Base-by-base conservation (phyloP, 2,888 invertebrate genomes). In the Spisula subtruncata region DNA sequence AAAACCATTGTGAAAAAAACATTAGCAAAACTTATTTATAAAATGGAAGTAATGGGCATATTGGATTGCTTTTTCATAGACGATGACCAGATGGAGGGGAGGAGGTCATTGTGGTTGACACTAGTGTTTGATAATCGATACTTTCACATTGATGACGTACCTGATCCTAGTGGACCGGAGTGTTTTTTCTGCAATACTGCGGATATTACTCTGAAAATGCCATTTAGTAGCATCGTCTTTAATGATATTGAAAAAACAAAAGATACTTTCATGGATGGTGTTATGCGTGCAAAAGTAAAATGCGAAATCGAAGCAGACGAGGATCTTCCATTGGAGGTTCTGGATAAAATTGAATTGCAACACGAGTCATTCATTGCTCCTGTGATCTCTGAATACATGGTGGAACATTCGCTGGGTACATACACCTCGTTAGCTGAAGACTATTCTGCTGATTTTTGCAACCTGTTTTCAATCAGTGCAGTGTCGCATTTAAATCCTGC, bases 151-250 rank as follows among this genome's bases (percentile, higher is more conserved):
- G 32, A 48, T n/a, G 71, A 89, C 20, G 51, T 91, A 0, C 91
- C 83, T 20, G 80, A 89, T 8, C 89, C 90, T 71, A 60, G 88
- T n/a, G 93, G 93, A 25, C 94, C 94, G 18, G 93, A 93, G 81
- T 91, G 92, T 80, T 94, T 91, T 71, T 85, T 81, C 8, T 92
- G 93, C 60, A 82, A 60, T 5, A 85, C 88, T 0, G 25, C 80
- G 35, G 87, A 89, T 79, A 20, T 89, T 1, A 20, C 48, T 29
- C 41, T 92, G 6, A 88, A 66, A 14, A 92, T 92, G 91, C 94
- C 94, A 56, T 92, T 92, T 82, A 92, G 93, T 87, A 82, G 60
- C 14, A 18, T 60, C 14, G 60, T 93, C 0, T 91, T 88, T 81
- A 66, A 87, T 0, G 79, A 71, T 20, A 86, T 93, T 25, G 92